Percentiles rank a stretch among this genome's conserved stretches.
Evolutionary conservation across 1,140 invertebrate genomes (phyloP).

Genomic region (Bilobella aurantiaca): DNA sequence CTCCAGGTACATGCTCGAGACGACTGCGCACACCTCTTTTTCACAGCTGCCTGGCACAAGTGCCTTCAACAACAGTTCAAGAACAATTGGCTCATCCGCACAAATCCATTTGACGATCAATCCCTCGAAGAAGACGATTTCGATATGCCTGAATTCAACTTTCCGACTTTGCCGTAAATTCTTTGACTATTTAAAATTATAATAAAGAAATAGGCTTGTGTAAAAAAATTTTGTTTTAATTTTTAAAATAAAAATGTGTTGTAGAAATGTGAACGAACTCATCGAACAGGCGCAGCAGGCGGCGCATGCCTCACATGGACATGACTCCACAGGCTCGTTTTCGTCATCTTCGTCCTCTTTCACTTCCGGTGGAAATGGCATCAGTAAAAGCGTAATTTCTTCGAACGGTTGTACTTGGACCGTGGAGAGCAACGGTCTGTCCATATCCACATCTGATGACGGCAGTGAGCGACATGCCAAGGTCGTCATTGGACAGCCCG

Average conservation of each 20-base stretch:
- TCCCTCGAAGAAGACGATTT: background rate
- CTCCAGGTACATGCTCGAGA: background rate
- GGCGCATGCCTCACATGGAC: background rate
- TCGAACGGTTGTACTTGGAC: background rate
- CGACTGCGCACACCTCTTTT: background rate
- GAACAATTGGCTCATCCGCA: background rate
- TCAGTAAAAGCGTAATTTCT: background rate
- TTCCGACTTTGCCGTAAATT: background rate
- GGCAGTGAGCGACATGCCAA: background rate
- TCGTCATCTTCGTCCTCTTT: background rate
- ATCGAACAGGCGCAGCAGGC: background rate
- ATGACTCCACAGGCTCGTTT: background rate
- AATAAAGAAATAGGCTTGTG: no score
- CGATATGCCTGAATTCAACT: background rate
- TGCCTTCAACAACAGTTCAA: background rate
- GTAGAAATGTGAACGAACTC: background rate
- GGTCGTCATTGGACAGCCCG: background rate
- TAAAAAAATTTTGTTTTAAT: no score
- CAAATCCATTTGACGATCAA: background rate
- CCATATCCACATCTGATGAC: background rate
- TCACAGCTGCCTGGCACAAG: background rate
- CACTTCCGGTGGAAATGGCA: background rate
- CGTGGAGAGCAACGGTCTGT: background rate
- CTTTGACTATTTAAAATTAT: background rate
- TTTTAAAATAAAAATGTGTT: background rate